A percentile compares a stretch with the other conserved stretches of the same genome.
Conservation (phyloP, 2,113 vertebrate species). For the Proterorhinus semilunaris region DNA sequence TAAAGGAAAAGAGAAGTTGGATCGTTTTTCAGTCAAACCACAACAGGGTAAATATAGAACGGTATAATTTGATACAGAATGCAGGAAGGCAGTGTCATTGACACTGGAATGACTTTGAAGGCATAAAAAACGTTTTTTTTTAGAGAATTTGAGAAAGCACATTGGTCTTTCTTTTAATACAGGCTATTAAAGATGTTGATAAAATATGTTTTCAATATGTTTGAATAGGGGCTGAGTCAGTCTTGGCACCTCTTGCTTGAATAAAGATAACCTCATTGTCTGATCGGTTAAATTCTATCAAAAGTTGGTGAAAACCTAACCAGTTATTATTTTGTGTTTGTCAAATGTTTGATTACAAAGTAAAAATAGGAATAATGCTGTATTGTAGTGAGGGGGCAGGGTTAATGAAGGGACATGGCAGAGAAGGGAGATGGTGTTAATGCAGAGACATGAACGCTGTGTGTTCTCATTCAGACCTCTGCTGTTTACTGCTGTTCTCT, state of each 20-base stretch:
- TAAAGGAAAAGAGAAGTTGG: neutral
- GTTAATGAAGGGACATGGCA: neutral
- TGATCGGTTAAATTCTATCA: too few relatives aligned
- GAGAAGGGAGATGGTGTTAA: constrained; percentile 21
- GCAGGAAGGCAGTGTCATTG: constrained; percentile 28
- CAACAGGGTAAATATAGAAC: constrained; percentile 22
- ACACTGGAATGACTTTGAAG: constrained; percentile 9
- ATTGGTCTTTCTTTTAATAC: too few relatives aligned
- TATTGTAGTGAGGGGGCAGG: neutral
- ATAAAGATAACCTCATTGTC: too few relatives aligned
- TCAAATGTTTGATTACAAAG: constrained; percentile 6
- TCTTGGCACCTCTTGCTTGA: too few relatives aligned
- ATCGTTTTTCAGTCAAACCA: constrained; percentile 7
- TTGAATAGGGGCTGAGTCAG: too few relatives aligned
- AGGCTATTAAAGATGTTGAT: too few relatives aligned
- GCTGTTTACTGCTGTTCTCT: constrained; percentile 42
- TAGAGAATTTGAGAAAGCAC: too few relatives aligned
- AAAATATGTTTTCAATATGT: too few relatives aligned
- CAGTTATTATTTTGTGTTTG: too few relatives aligned
- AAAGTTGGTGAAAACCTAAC: too few relatives aligned
- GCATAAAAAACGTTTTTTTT: too few relatives aligned
- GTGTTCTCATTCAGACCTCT: constrained; percentile 38
- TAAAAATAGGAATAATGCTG: constrained; percentile 4
- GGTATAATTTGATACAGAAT: constrained; percentile 29
- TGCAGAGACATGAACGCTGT: constrained; percentile 32